A percentile compares a stretch with the other conserved stretches of the same genome.
phyloP scores from a whole-genome alignment of 2,797 vertebrate genomes.

The Cyprinella venusta region DNA sequence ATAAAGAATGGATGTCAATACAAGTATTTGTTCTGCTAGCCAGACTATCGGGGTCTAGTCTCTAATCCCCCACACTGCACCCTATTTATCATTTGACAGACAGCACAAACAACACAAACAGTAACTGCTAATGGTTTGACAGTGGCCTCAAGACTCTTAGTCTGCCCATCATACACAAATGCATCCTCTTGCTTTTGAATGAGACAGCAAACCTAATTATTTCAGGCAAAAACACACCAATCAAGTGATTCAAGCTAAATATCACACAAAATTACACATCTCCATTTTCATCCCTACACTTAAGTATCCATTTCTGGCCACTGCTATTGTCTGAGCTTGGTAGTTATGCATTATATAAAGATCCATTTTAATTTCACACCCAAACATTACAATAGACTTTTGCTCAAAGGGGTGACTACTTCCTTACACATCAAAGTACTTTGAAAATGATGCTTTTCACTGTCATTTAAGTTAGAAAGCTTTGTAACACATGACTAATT shows the following conservation, averaged over 20 bases:
- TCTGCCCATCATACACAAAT: constrained; percentile 18
- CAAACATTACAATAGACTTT: constrained; percentile 37
- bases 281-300: constrained; percentile 47
- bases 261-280: constrained; percentile 59
- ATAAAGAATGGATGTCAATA: constrained; percentile 25
- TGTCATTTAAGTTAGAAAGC: too few species aligned
- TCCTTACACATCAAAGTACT: constrained; percentile 6
- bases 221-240: constrained; percentile 47
- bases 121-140: constrained; percentile 17
- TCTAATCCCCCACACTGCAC: not conserved
- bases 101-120: not conserved
- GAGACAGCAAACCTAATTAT: constrained; percentile 42
- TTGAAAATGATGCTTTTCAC: not conserved
- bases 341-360: constrained; percentile 53
- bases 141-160: constrained; percentile 24
- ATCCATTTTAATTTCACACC: constrained; percentile 50
- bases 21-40: not conserved
- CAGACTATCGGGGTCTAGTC: not conserved
- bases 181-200: constrained; percentile 38
- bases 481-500: too few species aligned
- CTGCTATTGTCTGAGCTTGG: constrained; percentile 49
- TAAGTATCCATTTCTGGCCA: constrained; percentile 44
- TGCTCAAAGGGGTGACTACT: constrained; percentile 23
- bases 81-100: constrained; percentile 17
- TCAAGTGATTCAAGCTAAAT: constrained; percentile 48